phyloP scores from a whole-genome alignment of 2,888 invertebrate species.

The Diaprepes abbreviatus region DNA sequence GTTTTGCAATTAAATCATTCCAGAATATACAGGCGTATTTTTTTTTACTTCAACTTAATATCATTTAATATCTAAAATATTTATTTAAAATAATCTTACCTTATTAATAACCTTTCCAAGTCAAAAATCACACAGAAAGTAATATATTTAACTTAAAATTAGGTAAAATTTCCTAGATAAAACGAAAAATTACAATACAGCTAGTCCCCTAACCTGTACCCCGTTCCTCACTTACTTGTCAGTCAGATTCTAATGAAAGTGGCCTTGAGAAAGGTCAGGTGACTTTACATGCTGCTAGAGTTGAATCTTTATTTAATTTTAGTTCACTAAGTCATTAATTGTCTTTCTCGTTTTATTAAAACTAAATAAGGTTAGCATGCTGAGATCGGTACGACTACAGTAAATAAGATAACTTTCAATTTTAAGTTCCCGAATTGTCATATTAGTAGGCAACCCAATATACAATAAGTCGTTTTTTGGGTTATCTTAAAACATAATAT shows the following conservation, averaged over 20 bases:
- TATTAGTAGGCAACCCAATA: neutral
- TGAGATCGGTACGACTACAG: too few species aligned
- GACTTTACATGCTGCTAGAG: too few species aligned
- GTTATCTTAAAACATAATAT: too few species aligned
- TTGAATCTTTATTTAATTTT: too few species aligned
- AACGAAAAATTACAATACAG: neutral
- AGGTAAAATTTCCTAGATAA: neutral
- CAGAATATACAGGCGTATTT: too few species aligned
- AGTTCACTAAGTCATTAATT: too few species aligned
- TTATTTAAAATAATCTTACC: slow-evolving; percentile 2
- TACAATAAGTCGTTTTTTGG: neutral
- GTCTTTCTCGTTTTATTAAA: too few species aligned
- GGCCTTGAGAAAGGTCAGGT: neutral
- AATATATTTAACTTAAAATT: neutral
- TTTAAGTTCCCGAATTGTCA: neutral
- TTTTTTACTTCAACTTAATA: too few species aligned
- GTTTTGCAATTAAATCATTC: too few species aligned
- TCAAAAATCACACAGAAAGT: slow-evolving; percentile 4
- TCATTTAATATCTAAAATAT: too few species aligned
- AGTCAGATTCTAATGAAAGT: neutral
- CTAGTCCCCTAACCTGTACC: neutral
- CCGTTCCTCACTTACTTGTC: neutral
- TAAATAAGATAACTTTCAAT: neutral
- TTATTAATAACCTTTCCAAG: neutral
- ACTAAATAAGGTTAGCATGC: too few species aligned